phyloP scores from a whole-genome alignment of 2,888 invertebrate species.

The Augochlorella aurata region DNA sequence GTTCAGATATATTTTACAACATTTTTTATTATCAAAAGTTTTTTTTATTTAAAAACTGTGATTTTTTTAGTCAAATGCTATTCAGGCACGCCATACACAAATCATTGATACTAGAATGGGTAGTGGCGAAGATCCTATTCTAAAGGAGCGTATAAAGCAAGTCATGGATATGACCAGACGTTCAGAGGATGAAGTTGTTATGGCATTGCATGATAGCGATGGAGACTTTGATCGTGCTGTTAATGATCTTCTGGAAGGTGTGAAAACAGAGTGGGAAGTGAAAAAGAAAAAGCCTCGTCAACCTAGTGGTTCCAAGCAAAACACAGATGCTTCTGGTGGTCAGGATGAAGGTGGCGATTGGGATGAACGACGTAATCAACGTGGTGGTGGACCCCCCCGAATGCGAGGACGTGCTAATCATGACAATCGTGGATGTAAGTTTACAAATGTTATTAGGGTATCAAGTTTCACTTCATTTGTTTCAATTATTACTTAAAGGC shows the following conservation, averaged over 20 bases:
- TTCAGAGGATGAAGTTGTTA: slow-evolving; percentile 94
- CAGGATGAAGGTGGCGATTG: slow-evolving; percentile 83
- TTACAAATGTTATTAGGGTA: not conserved
- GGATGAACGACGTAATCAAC: slow-evolving; percentile 81
- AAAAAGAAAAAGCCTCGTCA: slow-evolving; percentile 94
- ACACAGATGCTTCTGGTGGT: slow-evolving; percentile 80
- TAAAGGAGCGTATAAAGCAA: slow-evolving; percentile 89
- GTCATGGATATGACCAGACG: slow-evolving; percentile 95
- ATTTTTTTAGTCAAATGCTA: slow-evolving; percentile 77
- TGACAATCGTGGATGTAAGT: slow-evolving; percentile 84
- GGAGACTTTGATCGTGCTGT: slow-evolving; percentile 93
- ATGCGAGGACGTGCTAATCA: slow-evolving; percentile 82
- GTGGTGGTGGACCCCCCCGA: slow-evolving; percentile 81
- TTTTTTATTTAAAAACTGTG: slow-evolving; percentile 39
- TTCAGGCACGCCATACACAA: slow-evolving; percentile 92
- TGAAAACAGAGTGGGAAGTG: slow-evolving; percentile 92
- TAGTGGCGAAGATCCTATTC: slow-evolving; percentile 85
- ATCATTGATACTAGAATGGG: slow-evolving; percentile 89
- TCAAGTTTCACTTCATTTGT: not conserved
- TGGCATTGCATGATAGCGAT: slow-evolving; percentile 96
- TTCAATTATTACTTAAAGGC: not conserved
- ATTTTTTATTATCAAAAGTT: slow-evolving; percentile 4
- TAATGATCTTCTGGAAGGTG: slow-evolving; percentile 90
- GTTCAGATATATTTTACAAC: not conserved
- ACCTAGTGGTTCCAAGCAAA: slow-evolving; percentile 83